Base-by-base conservation (phyloP, 2,888 invertebrate species). In the Sialis lutaria region DNA sequence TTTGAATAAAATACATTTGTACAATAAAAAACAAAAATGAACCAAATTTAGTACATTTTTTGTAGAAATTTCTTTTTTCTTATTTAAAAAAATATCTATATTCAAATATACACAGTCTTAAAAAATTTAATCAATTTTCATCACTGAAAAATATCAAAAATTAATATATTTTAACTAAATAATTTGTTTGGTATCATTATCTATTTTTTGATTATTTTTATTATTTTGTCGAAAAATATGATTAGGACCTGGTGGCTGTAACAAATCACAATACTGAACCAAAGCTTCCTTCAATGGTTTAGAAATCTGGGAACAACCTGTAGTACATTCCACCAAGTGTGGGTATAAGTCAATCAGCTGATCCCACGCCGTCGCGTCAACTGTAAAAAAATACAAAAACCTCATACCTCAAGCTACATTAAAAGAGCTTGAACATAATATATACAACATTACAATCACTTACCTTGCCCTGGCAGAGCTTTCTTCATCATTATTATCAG, bases 281-380 rank as follows among this genome's bases (percentile, higher is more conserved):
- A 95, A 73, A 10, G 91, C 91, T 62, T 88, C 90, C 37, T 82
- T 72, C 46, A 89, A 68, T 9, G 88, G 83, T 51, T 79, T 73
- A 42, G 84, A 84, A 9, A 89, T 84, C 66, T 85, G 85, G 6
- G 79, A 73, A 5, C 85, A 85, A 46, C 82, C 77, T 9, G 85
- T 84, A 53, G 82, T 85, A 58, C 87, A 88, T 58, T 87, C 81
- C 42, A 92, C 93, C 56, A 96, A 71, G 59, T 79, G 78, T 1
- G 93, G 93, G 70, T 95, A 96, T 33, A 96, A 68, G 22, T 80
- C 84, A 58, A 96, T 93, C 48, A 95, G 68, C 60, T 93, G 91
- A 60, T 88, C 82, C 95, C 95, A 96, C 0, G 93, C 91, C 13
- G 79, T 77, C 54, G 78, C 75, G 64, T 91, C 92, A 49, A 92